Base-by-base conservation (phyloP, 2,888 invertebrate species). In the Drosophila imparisetae region DNA sequence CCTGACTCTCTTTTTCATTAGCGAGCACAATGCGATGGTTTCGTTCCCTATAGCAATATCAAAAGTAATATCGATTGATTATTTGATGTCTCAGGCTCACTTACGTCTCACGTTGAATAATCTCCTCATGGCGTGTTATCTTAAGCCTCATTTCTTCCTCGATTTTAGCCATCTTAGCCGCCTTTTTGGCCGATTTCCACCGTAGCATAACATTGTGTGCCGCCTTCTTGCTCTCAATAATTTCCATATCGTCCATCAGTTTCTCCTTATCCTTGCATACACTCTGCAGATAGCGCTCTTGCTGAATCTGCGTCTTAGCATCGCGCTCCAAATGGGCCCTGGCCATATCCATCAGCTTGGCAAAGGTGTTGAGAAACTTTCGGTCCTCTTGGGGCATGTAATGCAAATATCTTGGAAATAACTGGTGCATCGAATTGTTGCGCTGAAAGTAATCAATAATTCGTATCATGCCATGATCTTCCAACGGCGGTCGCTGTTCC, bases 381-480 rank as follows among this genome's bases (percentile, higher is more conserved):
- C 10, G 57, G n/a, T 88, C 86, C 0, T 68, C 64, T 0, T 13
- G 24, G 1, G 57, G 24, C 53, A 86, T 40, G 2, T 36, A 7
- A 15, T 69, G 65, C 11, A 62, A 18, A 29, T 61, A 52, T 6
- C 7, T 21, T 4, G 78, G 72, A 6, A 82, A 80, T 0, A 86
- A 27, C 0, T 55, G 18, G 27, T 67, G 55, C 42, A 88, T 82
- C 4, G 65, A 29, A 0, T 24, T 0, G 50, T 88, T 66, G 0
- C 21, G 49, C 52, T 82, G 89, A 34, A 86, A 88, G 45, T 65
- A 86, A 42, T 86, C 89, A 18, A 86, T 80, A 24, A 86, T 79
- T 6, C 57, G 34, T 13, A 88, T 68, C 59, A 82, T 75, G 11
- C 82, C 78, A 18, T 75, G 77, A 36, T 86, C 86, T 38, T 67